Evolutionary conservation across 2,888 invertebrate species (phyloP), one percentile per base, ranked within the genome.

Genomic region (Tineola bisselliella): DNA sequence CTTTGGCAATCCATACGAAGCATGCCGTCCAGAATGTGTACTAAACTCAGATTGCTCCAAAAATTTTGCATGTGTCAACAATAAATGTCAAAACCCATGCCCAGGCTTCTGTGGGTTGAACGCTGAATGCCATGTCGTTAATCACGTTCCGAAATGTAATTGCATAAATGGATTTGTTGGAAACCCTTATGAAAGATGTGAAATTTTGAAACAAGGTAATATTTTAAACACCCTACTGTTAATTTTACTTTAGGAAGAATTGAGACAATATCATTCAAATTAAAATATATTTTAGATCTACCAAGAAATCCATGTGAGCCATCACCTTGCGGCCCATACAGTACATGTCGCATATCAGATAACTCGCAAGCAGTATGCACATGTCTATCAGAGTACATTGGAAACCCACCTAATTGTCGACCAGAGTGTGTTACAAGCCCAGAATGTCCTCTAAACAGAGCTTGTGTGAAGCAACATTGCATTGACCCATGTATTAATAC

Each of bases 241-340:
- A n/a, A n/a, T 48, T 43, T 43, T 43, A 38, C 38, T 6, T 38
- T 10, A 38, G 10, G 10, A 25, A 2, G 38, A 38, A n/a, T 4
- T 38, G 38, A 38, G 2, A 10, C 10, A 38, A 38, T 38, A 38
- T 6, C 1, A 38, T 38, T 38, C 10, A 31, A 31, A 31, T 31
- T 31, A n/a, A n/a, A n/a, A n/a, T n/a, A n/a, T 31, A 8, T 75
- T 71, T 33, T 72, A 84, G 86, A 81, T 63, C 70, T 75, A 56
- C 81, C 84, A 60, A 76, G 67, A 58, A 90, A 93, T 74, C 92
- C 93, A 31, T 94, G 94, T 71, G 79, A 88, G 62, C 93, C 94
- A 52, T 91, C 92, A 59, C 94, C 94, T 1, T 95, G 95, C 74
- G 95, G 95, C 30, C 89, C 91, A n/a, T 91, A 93, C 72, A 91